A percentile compares a stretch with the other conserved stretches of the same genome.
Evolutionary conservation across 1,140 invertebrate species (phyloP).

Genomic region (Drosophila cardini): DNA sequence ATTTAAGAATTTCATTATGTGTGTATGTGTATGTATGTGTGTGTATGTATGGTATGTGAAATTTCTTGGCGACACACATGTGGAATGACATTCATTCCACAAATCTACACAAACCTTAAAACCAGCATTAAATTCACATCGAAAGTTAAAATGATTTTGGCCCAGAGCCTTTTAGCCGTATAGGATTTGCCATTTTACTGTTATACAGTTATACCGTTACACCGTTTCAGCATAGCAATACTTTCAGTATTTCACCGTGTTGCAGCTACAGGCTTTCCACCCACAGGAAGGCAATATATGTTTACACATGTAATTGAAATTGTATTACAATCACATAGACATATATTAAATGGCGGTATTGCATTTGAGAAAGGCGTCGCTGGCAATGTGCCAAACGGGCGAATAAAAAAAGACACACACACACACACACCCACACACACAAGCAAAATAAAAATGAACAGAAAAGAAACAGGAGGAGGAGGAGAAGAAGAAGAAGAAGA

Average conservation of each 20-base stretch:
- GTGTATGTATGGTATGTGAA: slow-evolving; percentile 3
- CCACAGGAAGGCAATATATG: slow-evolving; percentile 71
- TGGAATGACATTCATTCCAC: background rate
- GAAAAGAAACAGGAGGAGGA: no score
- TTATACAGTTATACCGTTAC: no score
- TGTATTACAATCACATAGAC: slow-evolving; percentile 73
- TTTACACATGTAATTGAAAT: slow-evolving; percentile 83
- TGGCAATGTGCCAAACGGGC: slow-evolving; percentile 64
- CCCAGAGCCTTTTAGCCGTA: slow-evolving; percentile 4
- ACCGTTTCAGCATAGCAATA: no score
- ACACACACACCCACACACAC: no score
- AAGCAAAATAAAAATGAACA: no score
- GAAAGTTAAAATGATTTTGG: slow-evolving; percentile 43
- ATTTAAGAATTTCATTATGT: slow-evolving; percentile 4
- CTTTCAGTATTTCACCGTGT: background rate
- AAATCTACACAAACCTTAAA: no score
- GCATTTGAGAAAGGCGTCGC: slow-evolving; percentile 22
- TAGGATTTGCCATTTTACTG: background rate
- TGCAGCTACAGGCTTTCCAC: background rate
- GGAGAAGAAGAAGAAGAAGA: slow-evolving; percentile 9
- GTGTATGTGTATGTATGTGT: slow-evolving; percentile 26
- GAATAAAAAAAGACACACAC: no score
- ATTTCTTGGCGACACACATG: slow-evolving; percentile 10
- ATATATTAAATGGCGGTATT: slow-evolving; percentile 28
- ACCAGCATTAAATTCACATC: slow-evolving; percentile 47